phyloP scores from a whole-genome alignment of 2,888 invertebrate species.

The Andrena dorsata region DNA sequence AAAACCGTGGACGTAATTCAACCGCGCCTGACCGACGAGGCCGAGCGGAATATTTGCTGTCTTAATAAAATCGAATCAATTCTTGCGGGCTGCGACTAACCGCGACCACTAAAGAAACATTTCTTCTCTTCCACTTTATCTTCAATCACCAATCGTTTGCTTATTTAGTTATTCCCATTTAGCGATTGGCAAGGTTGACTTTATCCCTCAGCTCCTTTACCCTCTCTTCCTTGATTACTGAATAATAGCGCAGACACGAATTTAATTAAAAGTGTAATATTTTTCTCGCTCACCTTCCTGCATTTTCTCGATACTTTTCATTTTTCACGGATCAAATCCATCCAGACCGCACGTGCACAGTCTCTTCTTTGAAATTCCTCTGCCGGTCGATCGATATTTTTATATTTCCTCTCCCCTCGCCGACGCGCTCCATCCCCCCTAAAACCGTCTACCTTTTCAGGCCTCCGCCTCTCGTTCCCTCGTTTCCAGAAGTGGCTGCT shows the following conservation, averaged over 20 bases:
- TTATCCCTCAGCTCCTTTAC: too few relatives aligned
- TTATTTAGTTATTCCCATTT: not conserved
- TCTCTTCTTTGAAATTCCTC: conserved; percentile 1
- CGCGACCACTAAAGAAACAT: not conserved
- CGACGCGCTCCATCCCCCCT: not conserved
- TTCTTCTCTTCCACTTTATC: not conserved
- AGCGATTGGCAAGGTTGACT: too few relatives aligned
- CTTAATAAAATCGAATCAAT: not conserved
- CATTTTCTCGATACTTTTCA: not conserved
- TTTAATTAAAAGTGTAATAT: too few relatives aligned
- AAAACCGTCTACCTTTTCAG: conserved; percentile 29
- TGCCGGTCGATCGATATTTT: conserved; percentile 28
- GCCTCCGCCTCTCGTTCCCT: conserved; percentile 20
- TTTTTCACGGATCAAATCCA: not conserved
- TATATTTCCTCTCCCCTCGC: conserved; percentile 2
- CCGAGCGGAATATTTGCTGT: not conserved
- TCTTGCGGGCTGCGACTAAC: not conserved
- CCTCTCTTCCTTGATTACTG: too few relatives aligned
- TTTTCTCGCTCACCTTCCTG: too few relatives aligned
- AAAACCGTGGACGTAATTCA: conserved; percentile 13
- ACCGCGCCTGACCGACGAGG: not conserved
- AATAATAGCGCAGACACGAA: not conserved
- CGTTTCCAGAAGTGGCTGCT: conserved; percentile 55
- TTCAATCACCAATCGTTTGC: not conserved
- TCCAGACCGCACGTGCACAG: not conserved